Percentiles rank a stretch among this genome's conserved stretches.
These are phyloP conservation scores for Piliocolobus tephrosceles DNA, from an alignment of 2,113 vertebrate genomes.

Conservation along the genomic window DNA sequence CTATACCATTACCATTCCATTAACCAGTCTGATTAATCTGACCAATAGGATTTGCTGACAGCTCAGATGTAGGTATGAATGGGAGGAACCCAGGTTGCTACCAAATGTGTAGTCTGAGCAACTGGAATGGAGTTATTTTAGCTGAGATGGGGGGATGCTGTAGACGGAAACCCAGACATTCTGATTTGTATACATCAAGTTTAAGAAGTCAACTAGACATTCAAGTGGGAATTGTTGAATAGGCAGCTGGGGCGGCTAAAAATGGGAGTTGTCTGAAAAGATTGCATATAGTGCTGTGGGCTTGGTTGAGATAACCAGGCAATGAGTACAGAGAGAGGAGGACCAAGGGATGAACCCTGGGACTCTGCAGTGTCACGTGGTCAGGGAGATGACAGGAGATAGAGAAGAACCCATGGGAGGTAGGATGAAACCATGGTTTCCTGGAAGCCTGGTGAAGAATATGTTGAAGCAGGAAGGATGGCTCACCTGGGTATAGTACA, in stretches of 20 bases:
- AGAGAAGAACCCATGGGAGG: background rate
- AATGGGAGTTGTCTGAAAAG: background rate
- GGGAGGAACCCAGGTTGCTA: background rate
- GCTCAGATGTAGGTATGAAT: background rate
- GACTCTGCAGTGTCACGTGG: background rate
- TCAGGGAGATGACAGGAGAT: background rate
- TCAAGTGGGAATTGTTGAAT: background rate
- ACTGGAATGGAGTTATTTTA: background rate
- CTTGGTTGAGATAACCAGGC: background rate
- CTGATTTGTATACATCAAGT: background rate
- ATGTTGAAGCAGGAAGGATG: background rate
- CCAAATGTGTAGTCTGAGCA: background rate
- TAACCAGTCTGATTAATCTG: too few relatives aligned
- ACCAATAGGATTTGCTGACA: background rate
- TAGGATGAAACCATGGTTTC: background rate
- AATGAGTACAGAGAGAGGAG: background rate
- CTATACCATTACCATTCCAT: background rate
- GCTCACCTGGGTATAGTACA: background rate
- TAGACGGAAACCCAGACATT: background rate
- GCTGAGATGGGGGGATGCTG: background rate
- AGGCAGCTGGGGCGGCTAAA: background rate
- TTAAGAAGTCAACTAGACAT: background rate
- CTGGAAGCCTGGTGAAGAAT: background rate
- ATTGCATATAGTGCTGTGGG: background rate
- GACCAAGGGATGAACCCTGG: background rate